Conservation (phyloP, 2,113 vertebrate genomes). For the Pan troglodytes region NHGRI_mPanTro3-v2.1_pri NC_086015.1:181046001-181046500, state of each 20-base stretch:
- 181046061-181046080: neutral
- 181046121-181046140: neutral
- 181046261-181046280: neutral
- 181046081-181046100: neutral
- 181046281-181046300: neutral
- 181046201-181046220: neutral
- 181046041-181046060: neutral
- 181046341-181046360: neutral
- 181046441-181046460: neutral
- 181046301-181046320: neutral
- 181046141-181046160: neutral
- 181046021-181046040: neutral
- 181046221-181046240: neutral
- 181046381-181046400: neutral
- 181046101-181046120: neutral
- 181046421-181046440: neutral
- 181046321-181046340: neutral
- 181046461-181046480: neutral
- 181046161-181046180: neutral
- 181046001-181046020: neutral
- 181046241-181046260: neutral
- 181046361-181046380: neutral
- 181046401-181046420: neutral
- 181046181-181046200: neutral
- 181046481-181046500: slow-evolving; percentile 3